Percentiles rank a stretch among this genome's conserved stretches.
phyloP scores from a whole-genome alignment of 2,113 vertebrate genomes.

The Jacana jacana region DNA sequence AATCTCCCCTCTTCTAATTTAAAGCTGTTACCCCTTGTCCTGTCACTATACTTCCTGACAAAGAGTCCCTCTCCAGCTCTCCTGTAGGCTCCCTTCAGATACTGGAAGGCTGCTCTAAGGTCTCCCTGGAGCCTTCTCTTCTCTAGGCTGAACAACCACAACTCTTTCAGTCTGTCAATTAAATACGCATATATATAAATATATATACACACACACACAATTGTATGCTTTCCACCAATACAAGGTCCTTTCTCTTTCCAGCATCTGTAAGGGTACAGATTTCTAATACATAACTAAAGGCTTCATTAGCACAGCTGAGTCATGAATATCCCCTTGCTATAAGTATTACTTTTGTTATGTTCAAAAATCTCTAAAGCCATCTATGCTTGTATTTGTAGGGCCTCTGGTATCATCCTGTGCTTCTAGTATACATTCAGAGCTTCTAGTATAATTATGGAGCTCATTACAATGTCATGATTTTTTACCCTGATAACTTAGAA shows the following conservation, averaged over 20 bases:
- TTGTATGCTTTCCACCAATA: neutral
- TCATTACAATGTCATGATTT: neutral
- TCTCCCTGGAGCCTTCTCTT: too few relatives aligned
- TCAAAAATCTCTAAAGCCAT: neutral
- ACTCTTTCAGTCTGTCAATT: too few relatives aligned
- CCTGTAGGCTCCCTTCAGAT: too few relatives aligned
- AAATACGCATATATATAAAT: too few relatives aligned
- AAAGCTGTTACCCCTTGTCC: too few relatives aligned
- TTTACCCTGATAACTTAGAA: neutral
- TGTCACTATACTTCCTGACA: too few relatives aligned
- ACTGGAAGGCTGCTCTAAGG: too few relatives aligned
- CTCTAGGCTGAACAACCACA: too few relatives aligned
- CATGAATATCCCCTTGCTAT: neutral
- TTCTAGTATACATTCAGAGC: neutral
- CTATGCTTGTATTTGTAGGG: neutral
- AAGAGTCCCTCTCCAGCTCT: too few relatives aligned
- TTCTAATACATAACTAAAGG: neutral
- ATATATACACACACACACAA: too few relatives aligned
- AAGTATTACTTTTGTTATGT: neutral
- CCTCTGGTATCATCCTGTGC: neutral
- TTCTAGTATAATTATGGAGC: neutral
- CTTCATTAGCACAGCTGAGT: neutral
- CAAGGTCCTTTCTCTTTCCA: neutral
- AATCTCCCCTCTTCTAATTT: too few relatives aligned
- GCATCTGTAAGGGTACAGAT: neutral